These are phyloP conservation scores for Astropecten irregularis DNA, from an alignment of 53 echinoderm and acorn worm species.

Conservation along the genomic window DNA sequence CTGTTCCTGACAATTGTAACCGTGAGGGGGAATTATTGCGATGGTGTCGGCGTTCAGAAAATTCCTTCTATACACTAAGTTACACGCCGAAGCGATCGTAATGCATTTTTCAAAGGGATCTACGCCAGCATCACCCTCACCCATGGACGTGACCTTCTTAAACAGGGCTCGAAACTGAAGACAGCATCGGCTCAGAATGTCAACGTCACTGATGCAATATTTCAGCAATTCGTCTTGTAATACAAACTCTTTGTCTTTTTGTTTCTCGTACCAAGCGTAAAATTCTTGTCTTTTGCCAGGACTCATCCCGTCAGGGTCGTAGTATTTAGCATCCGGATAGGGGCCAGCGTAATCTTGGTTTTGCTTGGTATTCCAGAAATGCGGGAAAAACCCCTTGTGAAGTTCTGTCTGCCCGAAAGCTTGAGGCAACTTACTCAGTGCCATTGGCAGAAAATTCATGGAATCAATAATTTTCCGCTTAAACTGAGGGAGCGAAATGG, in stretches of 20 bases:
- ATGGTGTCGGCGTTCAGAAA: constrained; percentile 53
- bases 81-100: constrained; percentile 74
- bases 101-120: constrained; percentile 63
- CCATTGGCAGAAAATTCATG: constrained; percentile 68
- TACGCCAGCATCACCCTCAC: not conserved
- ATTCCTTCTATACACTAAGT: constrained; percentile 58
- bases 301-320: constrained; percentile 24
- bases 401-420: constrained; percentile 33
- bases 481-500: not conserved
- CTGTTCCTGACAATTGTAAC: constrained; percentile 30
- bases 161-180: constrained; percentile 3
- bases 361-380: constrained; percentile 9
- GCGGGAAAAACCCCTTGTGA: constrained; percentile 53
- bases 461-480: constrained; percentile 59
- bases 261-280: constrained; percentile 17
- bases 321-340: not conserved
- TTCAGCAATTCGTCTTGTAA: constrained; percentile 6
- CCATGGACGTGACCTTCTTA: not conserved
- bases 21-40: constrained; percentile 51
- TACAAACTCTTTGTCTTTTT: not conserved
- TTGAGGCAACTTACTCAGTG: constrained; percentile 5
- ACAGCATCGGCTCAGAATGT: constrained; percentile 27
- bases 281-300: not conserved
- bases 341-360: constrained; percentile 25
- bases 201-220: constrained; percentile 18